Conservation (phyloP, 2,888 invertebrate species). For the Lymantria dispar region DNA sequence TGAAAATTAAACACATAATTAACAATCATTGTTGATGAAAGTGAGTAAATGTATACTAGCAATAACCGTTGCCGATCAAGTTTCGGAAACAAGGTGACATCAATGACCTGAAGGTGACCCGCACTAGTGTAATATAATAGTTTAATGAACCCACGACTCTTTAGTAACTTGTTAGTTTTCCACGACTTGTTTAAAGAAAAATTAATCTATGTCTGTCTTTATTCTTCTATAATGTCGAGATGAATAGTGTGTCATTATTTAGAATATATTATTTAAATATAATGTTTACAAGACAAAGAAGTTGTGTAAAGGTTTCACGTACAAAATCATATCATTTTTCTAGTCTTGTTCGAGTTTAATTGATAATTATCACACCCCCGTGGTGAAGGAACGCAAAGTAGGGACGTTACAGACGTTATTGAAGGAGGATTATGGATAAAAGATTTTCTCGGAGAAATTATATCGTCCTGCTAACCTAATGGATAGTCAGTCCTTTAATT, state of each 20-base stretch:
- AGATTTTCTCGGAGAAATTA: too few species aligned
- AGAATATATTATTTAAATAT: too few species aligned
- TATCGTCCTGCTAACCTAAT: too few species aligned
- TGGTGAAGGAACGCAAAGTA: too few species aligned
- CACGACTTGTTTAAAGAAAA: neutral
- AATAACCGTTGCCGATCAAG: conserved; percentile 70
- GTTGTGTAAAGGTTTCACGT: too few species aligned
- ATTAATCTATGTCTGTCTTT: neutral
- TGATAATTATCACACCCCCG: too few species aligned
- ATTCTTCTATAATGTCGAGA: neutral
- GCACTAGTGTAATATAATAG: conserved; percentile 50
- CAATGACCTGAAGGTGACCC: conserved; percentile 74
- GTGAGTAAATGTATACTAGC: conserved; percentile 50
- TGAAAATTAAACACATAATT: conserved; percentile 28
- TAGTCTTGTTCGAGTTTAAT: too few species aligned
- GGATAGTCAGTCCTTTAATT: too few species aligned
- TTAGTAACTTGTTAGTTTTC: conserved; percentile 2
- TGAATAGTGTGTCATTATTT: neutral
- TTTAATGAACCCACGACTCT: conserved; percentile 61
- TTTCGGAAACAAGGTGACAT: conserved; percentile 77
- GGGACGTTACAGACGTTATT: too few species aligned
- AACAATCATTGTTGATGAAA: conserved; percentile 59
- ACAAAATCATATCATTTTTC: too few species aligned
- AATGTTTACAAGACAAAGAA: too few species aligned
- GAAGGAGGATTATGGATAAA: too few species aligned